Percentiles rank a stretch among this genome's conserved stretches.
These are phyloP conservation scores for Nomada lathburiana DNA, from an alignment of 2,888 invertebrate species.

Conservation along the genomic window DNA sequence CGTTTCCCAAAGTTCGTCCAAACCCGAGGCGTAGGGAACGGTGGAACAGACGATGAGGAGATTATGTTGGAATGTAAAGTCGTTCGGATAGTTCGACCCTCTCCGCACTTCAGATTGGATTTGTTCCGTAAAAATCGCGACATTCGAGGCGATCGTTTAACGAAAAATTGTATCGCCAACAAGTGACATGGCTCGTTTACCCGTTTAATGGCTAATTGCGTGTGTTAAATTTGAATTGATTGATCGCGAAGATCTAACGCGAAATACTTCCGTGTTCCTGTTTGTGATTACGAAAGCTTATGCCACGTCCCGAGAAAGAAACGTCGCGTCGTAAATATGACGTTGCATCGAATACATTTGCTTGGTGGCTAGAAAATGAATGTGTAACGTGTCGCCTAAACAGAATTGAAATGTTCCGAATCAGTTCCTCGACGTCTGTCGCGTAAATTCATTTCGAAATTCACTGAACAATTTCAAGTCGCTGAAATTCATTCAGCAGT, in stretches of 20 bases:
- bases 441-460: not conserved
- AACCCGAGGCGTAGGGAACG: conserved; percentile 33
- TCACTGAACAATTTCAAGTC: not conserved
- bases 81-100: conserved; percentile 22
- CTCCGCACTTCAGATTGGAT: conserved; percentile 8
- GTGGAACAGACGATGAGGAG: conserved; percentile 36
- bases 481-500: not conserved
- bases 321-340: no score
- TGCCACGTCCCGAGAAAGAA: no score
- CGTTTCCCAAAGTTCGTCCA: conserved; percentile 59
- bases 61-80: conserved; percentile 53
- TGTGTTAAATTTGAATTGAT: no score
- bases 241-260: no score
- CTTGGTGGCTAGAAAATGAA: no score
- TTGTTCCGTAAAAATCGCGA: not conserved
- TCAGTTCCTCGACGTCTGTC: no score
- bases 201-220: no score
- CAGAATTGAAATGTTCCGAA: not conserved
- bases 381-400: not conserved
- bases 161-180: not conserved
- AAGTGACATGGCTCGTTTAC: no score
- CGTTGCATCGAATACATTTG: no score
- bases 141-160: not conserved
- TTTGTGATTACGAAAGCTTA: no score
- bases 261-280: no score